A percentile compares a stretch with the other conserved stretches of the same genome.
Evolutionary conservation across 2,888 invertebrate genomes (phyloP).

Genomic region (Philereme vetulata): DNA sequence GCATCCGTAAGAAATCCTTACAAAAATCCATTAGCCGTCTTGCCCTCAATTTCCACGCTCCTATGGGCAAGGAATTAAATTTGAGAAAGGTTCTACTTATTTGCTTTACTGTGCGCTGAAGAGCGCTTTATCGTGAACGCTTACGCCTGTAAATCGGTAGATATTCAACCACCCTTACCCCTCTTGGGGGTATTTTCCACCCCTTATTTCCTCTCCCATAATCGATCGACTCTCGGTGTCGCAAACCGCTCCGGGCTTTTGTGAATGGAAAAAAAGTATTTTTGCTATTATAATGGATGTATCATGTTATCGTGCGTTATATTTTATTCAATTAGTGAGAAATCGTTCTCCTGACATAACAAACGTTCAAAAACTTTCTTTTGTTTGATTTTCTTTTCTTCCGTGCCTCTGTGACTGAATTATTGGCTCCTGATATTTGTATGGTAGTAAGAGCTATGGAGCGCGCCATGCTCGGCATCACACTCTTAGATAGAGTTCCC

Average conservation of each 20-base stretch:
- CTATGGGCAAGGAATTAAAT: constrained; percentile 46
- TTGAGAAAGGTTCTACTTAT: constrained; percentile 46
- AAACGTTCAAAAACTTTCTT: too few species aligned
- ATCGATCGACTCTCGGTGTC: constrained; percentile 62
- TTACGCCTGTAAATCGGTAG: constrained; percentile 54
- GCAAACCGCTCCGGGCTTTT: constrained; percentile 35
- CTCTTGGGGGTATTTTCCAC: constrained; percentile 46
- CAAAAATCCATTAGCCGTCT: constrained; percentile 39
- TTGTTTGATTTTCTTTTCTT: too few species aligned
- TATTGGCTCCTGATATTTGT: too few species aligned
- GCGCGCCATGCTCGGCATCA: too few species aligned
- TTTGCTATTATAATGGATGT: constrained; percentile 32
- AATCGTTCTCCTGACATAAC: not conserved
- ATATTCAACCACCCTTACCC: constrained; percentile 36
- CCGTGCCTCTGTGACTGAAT: too few species aligned
- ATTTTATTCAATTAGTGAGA: constrained; percentile 27
- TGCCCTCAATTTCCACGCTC: constrained; percentile 41
- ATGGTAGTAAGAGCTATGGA: too few species aligned
- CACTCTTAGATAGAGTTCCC: too few species aligned
- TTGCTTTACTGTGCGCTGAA: constrained; percentile 41
- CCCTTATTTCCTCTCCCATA: constrained; percentile 52
- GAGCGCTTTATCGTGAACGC: constrained; percentile 54
- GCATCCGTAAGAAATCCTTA: constrained; percentile 27
- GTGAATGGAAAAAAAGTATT: constrained; percentile 32
- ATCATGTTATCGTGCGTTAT: constrained; percentile 24